Evolutionary conservation across 2,113 vertebrate genomes (phyloP).

Genomic region (Apistogramma diplotaenia): DNA sequence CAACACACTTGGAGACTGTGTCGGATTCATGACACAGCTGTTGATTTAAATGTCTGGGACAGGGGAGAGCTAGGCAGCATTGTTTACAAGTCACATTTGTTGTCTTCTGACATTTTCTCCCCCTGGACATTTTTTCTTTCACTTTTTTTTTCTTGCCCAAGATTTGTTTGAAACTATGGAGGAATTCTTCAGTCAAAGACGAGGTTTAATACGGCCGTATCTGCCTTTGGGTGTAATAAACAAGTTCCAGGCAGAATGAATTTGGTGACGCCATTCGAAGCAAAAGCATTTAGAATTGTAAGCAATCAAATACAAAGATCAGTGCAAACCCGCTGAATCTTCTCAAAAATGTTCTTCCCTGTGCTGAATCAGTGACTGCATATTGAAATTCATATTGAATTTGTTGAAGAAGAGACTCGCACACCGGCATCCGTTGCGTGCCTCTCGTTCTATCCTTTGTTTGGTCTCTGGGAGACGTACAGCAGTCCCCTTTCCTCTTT

Average conservation of each 20-base stretch:
- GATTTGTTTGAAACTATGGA: background rate
- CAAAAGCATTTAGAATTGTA: background rate
- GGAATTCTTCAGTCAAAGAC: background rate
- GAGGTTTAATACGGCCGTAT: background rate
- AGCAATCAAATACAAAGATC: slow-evolving; percentile 17
- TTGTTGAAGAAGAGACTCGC: slow-evolving; percentile 17
- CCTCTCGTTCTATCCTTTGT: slow-evolving; percentile 50
- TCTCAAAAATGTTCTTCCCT: background rate
- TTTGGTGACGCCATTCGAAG: background rate
- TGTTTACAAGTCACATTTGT: slow-evolving; percentile 36
- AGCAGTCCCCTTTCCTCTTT: slow-evolving; percentile 70
- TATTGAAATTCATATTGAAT: slow-evolving; percentile 43
- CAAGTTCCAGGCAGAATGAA: background rate
- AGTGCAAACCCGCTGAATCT: background rate
- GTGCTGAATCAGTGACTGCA: slow-evolving; percentile 3
- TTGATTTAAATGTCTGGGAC: slow-evolving; percentile 28
- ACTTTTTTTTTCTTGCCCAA: background rate
- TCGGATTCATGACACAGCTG: slow-evolving; percentile 5
- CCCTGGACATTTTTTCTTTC: background rate
- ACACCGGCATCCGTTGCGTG: slow-evolving; percentile 40
- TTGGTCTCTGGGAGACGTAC: slow-evolving; percentile 69
- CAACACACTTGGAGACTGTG: background rate
- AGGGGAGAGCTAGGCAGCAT: background rate
- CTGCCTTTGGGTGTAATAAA: background rate
- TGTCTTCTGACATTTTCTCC: slow-evolving; percentile 28